Percentiles rank a stretch among this genome's conserved stretches.
Evolutionary conservation across 2,113 vertebrate genomes (phyloP).

Genomic region (Myrmecobius fasciatus): DNA sequence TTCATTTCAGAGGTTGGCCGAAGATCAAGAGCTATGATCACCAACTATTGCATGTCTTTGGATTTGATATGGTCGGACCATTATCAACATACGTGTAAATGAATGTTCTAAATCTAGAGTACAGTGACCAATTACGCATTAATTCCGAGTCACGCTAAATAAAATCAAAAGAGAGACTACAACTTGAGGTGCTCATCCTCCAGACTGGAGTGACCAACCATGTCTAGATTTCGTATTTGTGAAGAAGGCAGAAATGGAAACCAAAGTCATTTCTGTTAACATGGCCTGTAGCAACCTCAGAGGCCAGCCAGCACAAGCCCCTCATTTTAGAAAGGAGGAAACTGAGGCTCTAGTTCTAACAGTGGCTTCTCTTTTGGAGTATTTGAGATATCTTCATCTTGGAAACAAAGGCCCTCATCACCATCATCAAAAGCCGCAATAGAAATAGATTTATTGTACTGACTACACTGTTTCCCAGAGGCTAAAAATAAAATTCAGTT

Average conservation of each 20-base stretch:
- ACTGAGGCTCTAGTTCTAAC: neutral
- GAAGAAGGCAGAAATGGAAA: constrained; percentile 40
- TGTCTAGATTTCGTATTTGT: constrained; percentile 27
- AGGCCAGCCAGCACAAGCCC: neutral
- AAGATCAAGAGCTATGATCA: constrained; percentile 50
- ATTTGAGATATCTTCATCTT: constrained; percentile 41
- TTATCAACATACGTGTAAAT: constrained; percentile 13
- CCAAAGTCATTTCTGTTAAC: constrained; percentile 1
- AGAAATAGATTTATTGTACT: constrained; percentile 20
- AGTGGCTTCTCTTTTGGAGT: constrained; percentile 30
- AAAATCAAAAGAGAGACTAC: neutral
- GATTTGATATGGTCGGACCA: constrained; percentile 21
- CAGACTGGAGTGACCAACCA: constrained; percentile 13
- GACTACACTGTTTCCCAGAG: constrained; percentile 12
- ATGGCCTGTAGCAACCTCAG: neutral
- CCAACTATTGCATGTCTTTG: constrained; percentile 13
- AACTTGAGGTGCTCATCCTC: constrained; percentile 16
- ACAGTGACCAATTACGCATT: constrained; percentile 38
- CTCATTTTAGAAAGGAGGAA: neutral
- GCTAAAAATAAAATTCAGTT: constrained; percentile 44
- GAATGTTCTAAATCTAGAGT: constrained; percentile 48
- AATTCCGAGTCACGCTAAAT: constrained; percentile 32
- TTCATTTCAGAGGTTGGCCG: neutral
- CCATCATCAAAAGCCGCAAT: neutral
- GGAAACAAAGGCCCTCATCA: constrained; percentile 21